Base-by-base conservation (phyloP, 2,113 vertebrate genomes). In the Jacana jacana region DNA sequence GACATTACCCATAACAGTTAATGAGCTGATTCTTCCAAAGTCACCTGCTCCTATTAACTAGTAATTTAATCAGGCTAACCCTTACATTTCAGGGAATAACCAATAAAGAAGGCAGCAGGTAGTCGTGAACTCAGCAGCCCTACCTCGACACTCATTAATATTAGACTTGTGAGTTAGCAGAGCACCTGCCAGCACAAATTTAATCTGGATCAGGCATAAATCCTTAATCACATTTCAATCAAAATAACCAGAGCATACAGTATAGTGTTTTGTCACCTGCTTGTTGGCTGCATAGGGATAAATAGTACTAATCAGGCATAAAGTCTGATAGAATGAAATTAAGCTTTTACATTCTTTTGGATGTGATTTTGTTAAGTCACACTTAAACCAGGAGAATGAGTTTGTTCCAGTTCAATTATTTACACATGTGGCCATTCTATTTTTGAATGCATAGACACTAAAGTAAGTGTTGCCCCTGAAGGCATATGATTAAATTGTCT, bases 1-100 rank as follows among this genome's bases (percentile, higher is more conserved):
- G 90, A 89, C 65, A 27, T 89, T 79, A 49, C 31, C 73, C 58
- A 60, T 89, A 95, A 87, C 5, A 57, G 61, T 81, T 95, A 97
- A 96, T 91, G 93, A 96, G 55, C 88, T 86, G 76, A 58, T 86
- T 92, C 72, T 81, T 93, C 65, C 72, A 49, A 88, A 91, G 78
- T 86, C 90, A 90, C 85, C 80, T 94, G 44, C 69, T 81, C 51
- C 73, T 66, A 79, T 94, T 95, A 84, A 71, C 39, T 64, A 65
- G 60, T 60, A 94, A 90, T 77, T 51, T 42, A 81, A 86, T 90
- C 44, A 83, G 48, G 17, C 60, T 90, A 86, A 91, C 64, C 33
- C 46, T 78, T 80, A 24, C 19, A 39, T 91, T 93, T 72, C 28
- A 66, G 25, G 17, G 75, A 61, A 83, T 70, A 73, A 55, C 57